A percentile compares a stretch with the other conserved stretches of the same genome.
Evolutionary conservation across 2,113 vertebrate species (phyloP).

Genomic region (Chunga burmeisteri): DNA sequence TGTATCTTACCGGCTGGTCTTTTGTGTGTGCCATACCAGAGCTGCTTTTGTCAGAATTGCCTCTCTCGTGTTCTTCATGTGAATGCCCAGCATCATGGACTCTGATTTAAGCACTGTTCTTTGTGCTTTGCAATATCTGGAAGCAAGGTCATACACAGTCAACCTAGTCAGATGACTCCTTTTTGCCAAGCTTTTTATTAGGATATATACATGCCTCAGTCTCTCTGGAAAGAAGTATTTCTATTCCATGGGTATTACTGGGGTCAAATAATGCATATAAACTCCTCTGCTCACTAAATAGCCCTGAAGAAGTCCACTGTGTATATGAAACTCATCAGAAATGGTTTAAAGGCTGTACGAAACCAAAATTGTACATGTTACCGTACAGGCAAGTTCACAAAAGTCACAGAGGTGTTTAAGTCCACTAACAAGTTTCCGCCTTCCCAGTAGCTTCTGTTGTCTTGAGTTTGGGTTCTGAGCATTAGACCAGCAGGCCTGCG

Average conservation of each 20-base stretch:
- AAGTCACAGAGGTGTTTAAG: not conserved
- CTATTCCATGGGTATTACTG: not conserved
- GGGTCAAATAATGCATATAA: not conserved
- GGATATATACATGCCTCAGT: not conserved
- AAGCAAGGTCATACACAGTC: not conserved
- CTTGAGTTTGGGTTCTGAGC: not conserved
- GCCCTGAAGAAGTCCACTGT: not conserved
- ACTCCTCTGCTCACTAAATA: not conserved
- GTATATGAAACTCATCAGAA: not conserved
- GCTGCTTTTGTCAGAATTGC: not conserved
- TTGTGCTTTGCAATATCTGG: not conserved
- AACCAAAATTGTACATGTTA: not conserved
- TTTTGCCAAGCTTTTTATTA: not conserved
- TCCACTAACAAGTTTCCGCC: not conserved
- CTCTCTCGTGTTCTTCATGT: not conserved
- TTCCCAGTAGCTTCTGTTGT: not conserved
- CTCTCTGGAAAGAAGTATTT: not conserved
- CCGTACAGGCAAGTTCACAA: not conserved
- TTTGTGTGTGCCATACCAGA: rapidly evolving
- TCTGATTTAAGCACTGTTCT: not conserved
- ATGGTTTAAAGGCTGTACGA: not conserved
- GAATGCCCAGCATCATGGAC: not conserved
- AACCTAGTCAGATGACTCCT: not conserved
- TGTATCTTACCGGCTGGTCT: not conserved
- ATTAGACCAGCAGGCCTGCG: no score